A percentile compares a stretch with the other conserved stretches of the same genome.
Evolutionary conservation across 2,888 invertebrate species (phyloP).

Genomic region (Diabrotica balteata): DNA sequence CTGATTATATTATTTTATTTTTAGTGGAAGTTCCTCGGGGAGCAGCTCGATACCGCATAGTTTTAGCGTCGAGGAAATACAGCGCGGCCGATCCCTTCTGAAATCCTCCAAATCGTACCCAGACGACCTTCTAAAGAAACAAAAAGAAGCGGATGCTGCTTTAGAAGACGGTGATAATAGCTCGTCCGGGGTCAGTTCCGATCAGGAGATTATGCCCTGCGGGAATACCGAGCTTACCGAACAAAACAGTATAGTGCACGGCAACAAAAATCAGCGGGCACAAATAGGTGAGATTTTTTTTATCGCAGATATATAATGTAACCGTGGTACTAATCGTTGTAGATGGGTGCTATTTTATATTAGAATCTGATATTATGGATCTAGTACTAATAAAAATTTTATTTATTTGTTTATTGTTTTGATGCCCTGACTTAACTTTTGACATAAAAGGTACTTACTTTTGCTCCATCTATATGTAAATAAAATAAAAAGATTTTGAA

Average conservation of each 20-base stretch:
- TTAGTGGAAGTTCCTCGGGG: conserved; percentile 72
- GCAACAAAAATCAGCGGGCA: conserved; percentile 51
- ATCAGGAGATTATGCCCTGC: conserved; percentile 75
- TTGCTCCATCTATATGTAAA: no score
- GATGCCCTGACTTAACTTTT: no score
- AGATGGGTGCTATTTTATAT: no score
- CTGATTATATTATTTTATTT: not conserved
- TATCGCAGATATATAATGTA: no score
- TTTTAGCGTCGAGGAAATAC: conserved; percentile 88
- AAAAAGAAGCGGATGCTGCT: conserved; percentile 58
- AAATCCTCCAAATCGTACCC: conserved; percentile 89
- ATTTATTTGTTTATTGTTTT: no score
- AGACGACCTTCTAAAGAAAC: conserved; percentile 74
- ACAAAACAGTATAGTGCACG: conserved; percentile 43
- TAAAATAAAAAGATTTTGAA: no score
- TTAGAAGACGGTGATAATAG: conserved; percentile 85
- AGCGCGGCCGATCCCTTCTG: conserved; percentile 82
- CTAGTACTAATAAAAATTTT: no score
- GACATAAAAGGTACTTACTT: no score
- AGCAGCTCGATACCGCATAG: conserved; percentile 83
- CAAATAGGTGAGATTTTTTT: conserved; percentile 48
- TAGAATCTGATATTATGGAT: no score
- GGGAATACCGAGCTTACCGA: conserved; percentile 61
- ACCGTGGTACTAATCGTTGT: no score
- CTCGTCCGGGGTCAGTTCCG: conserved; percentile 86